Evolutionary conservation across 2,113 vertebrate genomes (phyloP), one percentile per base, ranked within the genome.

Genomic region (Cyprinodon brontotheroides): DNA sequence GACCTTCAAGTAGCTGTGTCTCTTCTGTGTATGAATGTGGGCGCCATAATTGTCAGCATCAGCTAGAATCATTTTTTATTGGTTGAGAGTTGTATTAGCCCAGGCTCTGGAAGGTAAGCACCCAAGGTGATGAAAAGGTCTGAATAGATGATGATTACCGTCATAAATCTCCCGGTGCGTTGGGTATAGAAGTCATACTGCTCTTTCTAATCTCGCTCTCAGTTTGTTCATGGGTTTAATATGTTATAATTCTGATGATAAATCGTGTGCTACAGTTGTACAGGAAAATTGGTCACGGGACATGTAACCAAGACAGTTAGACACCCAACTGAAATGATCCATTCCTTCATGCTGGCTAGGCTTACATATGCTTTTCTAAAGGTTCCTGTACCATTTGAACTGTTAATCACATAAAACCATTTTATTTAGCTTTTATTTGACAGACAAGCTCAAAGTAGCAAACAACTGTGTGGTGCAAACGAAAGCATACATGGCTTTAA

Each of bases 1-100:
- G 90, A 93, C 89, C 90, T 92, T 91, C 89, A 90, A 77, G 81
- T 89, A 86, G 82, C 82, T 78, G 81, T 85, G 85, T 90, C 71
- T 73, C 37, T 65, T 79, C 72, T 61, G 63, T 83, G 81, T 80
- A 68, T 76, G 57, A 82, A 75, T 71, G 82, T 70, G 72, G 74
- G 37, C 65, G 29, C 72, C 29, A 3, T 85, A 86, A 89, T 83
- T 87, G 87, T 86, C 83, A 85, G 20, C 75, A 83, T 86, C 81
- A 76, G 66, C 65, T 4, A 45, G 87, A 81, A 86, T 87, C 75
- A 29, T 85, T 84, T 78, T 75, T 80, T 77, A 85, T 80, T 70
- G 67, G 67, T n/a, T 29, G 76, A 15, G 71, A 79, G 76, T 70
- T 82, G 69, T 83, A 81, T 87, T 88, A 73, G 71, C 63, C 22